A percentile compares a stretch with the other conserved stretches of the same genome.
Evolutionary conservation across 2,888 invertebrate genomes (phyloP).

Genomic region (Netelia fuscicornis): DNA sequence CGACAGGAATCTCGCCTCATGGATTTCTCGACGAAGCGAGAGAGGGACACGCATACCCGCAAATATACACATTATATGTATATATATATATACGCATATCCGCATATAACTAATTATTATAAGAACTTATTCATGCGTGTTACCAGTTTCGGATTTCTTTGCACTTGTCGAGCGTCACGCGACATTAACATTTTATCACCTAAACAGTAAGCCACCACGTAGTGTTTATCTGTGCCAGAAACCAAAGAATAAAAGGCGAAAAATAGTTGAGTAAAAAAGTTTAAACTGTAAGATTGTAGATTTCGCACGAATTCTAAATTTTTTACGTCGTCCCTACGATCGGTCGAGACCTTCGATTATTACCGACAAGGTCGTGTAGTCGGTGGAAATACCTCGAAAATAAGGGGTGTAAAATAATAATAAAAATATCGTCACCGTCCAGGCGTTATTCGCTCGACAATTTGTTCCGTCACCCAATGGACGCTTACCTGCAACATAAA

Average conservation of each 20-base stretch:
- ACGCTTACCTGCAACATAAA: conserved; percentile 63
- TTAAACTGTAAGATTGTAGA: conserved; percentile 2
- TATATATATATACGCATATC: background rate
- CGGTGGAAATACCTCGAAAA: conserved; percentile 58
- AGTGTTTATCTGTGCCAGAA: conserved; percentile 32
- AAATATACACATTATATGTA: background rate
- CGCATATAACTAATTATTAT: conserved; percentile 29
- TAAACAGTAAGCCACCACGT: conserved; percentile 15
- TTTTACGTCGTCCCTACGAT: background rate
- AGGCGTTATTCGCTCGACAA: conserved; percentile 15
- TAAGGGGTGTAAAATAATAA: background rate
- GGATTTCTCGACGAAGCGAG: conserved; percentile 20
- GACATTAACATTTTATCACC: conserved; percentile 59
- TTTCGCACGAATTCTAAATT: background rate
- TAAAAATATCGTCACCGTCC: background rate
- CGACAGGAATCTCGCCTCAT: conserved; percentile 9
- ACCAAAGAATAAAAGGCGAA: conserved; percentile 3
- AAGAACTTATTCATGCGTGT: conserved; percentile 27
- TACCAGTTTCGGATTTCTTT: conserved; percentile 38
- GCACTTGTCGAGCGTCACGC: conserved; percentile 49
- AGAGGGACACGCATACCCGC: background rate
- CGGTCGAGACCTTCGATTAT: conserved; percentile 14
- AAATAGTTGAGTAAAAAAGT: background rate
- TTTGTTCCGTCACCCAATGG: background rate
- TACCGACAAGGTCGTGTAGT: conserved; percentile 13